Percentiles rank a stretch among this genome's conserved stretches.
Evolutionary conservation across 2,113 vertebrate species (phyloP).

Genomic region (Craseonycteris thonglongyai): DNA sequence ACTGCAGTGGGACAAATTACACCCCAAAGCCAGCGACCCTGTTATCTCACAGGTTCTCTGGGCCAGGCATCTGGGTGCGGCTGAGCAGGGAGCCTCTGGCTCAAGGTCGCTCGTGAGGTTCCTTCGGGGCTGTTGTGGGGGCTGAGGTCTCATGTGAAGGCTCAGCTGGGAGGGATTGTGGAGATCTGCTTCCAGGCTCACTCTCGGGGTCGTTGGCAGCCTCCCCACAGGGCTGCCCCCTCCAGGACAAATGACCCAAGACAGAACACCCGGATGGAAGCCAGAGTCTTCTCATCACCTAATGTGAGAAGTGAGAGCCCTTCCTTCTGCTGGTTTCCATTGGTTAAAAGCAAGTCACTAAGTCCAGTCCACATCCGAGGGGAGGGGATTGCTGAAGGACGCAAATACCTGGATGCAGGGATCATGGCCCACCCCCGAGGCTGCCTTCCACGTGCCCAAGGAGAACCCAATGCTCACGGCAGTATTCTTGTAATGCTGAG

Average conservation of each 20-base stretch:
- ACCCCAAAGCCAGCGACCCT: not conserved
- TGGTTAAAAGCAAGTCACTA: not conserved
- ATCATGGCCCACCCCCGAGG: too few species aligned
- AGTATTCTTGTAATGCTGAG: accelerated
- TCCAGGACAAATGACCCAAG: not conserved
- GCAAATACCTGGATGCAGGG: not conserved
- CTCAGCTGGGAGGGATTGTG: not conserved
- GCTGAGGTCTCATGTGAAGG: not conserved
- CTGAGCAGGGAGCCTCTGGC: too few species aligned
- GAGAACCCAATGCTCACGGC: not conserved
- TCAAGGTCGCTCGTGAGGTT: not conserved
- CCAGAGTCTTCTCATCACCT: not conserved
- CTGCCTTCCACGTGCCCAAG: not conserved
- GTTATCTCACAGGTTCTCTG: not conserved
- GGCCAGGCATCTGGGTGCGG: too few species aligned
- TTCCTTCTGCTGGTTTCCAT: not conserved
- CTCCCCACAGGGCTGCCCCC: not conserved
- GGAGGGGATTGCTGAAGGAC: not conserved
- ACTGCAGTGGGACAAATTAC: not conserved
- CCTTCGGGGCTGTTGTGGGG: not conserved
- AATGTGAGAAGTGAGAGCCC: not conserved
- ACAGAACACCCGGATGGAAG: not conserved
- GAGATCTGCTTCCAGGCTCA: not conserved
- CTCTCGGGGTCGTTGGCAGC: accelerated
- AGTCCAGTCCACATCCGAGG: not conserved